These are phyloP conservation scores for Monodelphis domestica DNA, from an alignment of 2,797 vertebrate genomes.

Conservation along the genomic window DNA sequence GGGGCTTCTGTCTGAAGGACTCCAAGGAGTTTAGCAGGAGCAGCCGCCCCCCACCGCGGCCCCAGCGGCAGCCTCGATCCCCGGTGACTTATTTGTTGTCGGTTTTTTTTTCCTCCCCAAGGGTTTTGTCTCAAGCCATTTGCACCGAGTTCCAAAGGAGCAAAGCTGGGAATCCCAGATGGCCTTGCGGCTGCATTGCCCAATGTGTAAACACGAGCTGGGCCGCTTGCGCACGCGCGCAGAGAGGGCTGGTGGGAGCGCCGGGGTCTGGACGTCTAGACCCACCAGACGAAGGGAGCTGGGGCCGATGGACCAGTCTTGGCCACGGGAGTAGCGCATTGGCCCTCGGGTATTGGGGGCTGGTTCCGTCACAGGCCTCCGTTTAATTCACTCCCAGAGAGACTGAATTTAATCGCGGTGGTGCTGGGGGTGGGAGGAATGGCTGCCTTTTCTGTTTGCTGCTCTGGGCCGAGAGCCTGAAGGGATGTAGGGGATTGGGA, in stretches of 20 bases:
- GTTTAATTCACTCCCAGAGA: neutral
- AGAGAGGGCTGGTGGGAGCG: neutral
- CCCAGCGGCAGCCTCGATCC: neutral
- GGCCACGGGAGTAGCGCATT: rapidly evolving
- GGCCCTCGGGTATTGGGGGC: neutral
- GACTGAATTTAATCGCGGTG: neutral
- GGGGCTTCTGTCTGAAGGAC: neutral
- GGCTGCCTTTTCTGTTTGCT: rapidly evolving
- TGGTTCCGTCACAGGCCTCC: rapidly evolving
- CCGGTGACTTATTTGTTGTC: neutral
- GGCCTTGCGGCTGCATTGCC: neutral
- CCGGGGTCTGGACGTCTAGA: neutral
- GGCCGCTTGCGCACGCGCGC: too few relatives aligned
- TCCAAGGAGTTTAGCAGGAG: neutral
- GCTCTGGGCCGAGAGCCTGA: neutral
- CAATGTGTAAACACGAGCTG: neutral
- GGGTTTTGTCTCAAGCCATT: neutral
- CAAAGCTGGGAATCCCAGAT: neutral
- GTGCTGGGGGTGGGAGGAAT: neutral
- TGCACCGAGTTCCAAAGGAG: neutral
- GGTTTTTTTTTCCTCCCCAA: neutral
- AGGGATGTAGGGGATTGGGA: neutral
- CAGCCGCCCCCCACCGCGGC: neutral
- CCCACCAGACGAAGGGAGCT: neutral
- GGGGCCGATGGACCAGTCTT: rapidly evolving